phyloP scores from a whole-genome alignment of 1,140 invertebrate genomes.

The Drosophila athabasca region DNA sequence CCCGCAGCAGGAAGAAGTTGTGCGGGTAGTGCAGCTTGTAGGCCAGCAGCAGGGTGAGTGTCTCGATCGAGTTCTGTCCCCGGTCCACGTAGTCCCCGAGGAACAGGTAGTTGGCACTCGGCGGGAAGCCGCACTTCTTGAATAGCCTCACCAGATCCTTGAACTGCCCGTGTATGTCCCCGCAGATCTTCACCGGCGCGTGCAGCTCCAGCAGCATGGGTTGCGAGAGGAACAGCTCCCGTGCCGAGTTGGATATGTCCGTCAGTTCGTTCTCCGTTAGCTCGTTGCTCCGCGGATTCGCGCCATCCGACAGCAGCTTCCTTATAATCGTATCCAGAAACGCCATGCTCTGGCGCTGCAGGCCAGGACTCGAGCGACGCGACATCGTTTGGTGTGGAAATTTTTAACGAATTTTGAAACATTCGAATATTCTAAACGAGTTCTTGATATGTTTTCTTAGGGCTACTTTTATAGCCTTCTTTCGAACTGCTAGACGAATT shows the following conservation, averaged over 20 bases:
- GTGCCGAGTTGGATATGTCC: slow-evolving; percentile 1
- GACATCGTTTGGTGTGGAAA: slow-evolving; percentile 5
- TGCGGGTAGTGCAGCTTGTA: slow-evolving; percentile 39
- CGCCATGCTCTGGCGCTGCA: not conserved
- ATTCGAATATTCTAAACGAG: too few species aligned
- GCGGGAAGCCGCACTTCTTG: slow-evolving; percentile 27
- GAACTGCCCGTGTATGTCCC: slow-evolving; percentile 42
- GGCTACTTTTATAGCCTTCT: too few species aligned
- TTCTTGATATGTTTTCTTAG: not conserved
- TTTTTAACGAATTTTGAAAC: not conserved
- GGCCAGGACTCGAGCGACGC: not conserved
- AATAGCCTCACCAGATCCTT: slow-evolving; percentile 42
- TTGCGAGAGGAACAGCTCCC: slow-evolving; percentile 30
- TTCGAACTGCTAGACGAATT: not conserved
- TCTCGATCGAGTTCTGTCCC: slow-evolving; percentile 31
- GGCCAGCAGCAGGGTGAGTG: slow-evolving; percentile 27
- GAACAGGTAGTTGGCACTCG: slow-evolving; percentile 32
- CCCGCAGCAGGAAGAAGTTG: slow-evolving; percentile 45
- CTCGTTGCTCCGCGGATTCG: not conserved
- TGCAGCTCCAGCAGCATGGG: slow-evolving; percentile 43
- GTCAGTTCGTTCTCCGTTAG: not conserved
- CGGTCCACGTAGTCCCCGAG: slow-evolving; percentile 48
- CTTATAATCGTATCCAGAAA: slow-evolving; percentile 20
- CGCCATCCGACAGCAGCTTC: slow-evolving; percentile 4
- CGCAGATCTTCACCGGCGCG: slow-evolving; percentile 45